A percentile compares a stretch with the other conserved stretches of the same genome.
Evolutionary conservation across 64 coral and sea anemone genomes (phyloP).

Genomic region (Acropora yongei): DNA sequence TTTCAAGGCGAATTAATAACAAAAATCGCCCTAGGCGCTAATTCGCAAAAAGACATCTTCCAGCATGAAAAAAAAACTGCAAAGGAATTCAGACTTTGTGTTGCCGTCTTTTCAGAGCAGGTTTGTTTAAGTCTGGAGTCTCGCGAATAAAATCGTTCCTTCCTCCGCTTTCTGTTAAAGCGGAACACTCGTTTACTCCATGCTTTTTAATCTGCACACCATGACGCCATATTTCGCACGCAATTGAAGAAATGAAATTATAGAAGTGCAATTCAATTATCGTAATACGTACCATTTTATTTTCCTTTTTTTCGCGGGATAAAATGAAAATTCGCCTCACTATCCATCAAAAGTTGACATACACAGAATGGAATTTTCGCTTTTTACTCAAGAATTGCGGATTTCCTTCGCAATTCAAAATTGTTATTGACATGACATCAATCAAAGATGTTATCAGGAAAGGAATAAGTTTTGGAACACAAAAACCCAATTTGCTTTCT

Average conservation of each 20-base stretch:
- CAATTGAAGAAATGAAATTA: background rate
- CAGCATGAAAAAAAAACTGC: background rate
- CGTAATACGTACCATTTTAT: too few relatives aligned
- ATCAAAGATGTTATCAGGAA: background rate
- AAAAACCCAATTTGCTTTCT: background rate
- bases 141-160: background rate
- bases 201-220: constrained; percentile 10
- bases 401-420: background rate
- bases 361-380: too few relatives aligned
- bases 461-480: background rate
- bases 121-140: background rate
- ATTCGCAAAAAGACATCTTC: background rate
- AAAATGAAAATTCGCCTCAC: background rate
- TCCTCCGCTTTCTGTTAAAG: background rate
- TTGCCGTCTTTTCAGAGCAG: background rate
- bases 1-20: background rate
- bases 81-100: background rate
- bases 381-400: background rate
- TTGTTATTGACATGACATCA: background rate
- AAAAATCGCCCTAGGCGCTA: background rate
- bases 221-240: background rate
- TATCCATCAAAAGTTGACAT: too few relatives aligned
- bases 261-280: background rate
- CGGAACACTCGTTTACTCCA: background rate
- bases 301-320: background rate